These are phyloP conservation scores for Maconellicoccus hirsutus DNA, from an alignment of 1,140 invertebrate species.

Conservation along the genomic window DNA sequence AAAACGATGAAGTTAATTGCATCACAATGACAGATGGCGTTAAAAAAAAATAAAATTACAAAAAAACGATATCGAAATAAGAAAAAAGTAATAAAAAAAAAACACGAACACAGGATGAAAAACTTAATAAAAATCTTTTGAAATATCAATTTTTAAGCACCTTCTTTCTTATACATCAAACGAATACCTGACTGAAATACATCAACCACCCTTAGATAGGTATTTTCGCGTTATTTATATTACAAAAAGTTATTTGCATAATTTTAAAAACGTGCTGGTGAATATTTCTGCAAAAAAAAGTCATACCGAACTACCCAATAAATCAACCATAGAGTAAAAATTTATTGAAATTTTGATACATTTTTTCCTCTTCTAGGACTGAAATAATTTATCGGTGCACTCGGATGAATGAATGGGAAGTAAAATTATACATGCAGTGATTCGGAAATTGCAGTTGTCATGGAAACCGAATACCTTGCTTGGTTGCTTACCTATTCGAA, in stretches of 20 bases:
- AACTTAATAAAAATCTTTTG: not conserved
- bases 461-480: not conserved
- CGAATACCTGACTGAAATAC: not conserved
- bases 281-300: not conserved
- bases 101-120: not conserved
- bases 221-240: no score
- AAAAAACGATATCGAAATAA: not conserved
- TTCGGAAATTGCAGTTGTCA: not conserved
- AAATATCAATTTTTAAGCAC: not conserved
- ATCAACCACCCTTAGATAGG: not conserved
- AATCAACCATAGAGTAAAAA: not conserved
- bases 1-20: not conserved
- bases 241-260: no score
- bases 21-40: not conserved
- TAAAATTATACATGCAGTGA: not conserved
- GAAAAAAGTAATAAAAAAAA: not conserved
- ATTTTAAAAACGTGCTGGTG: no score
- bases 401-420: not conserved
- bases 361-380: no score
- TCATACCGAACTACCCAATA: not conserved
- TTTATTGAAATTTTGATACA: no score
- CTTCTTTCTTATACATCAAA: not conserved
- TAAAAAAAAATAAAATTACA: not conserved
- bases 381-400: no score
- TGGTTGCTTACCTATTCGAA: not conserved